A percentile compares a stretch with the other conserved stretches of the same genome.
phyloP scores from a whole-genome alignment of 2,113 vertebrate species.

The Rallus limicola region DNA sequence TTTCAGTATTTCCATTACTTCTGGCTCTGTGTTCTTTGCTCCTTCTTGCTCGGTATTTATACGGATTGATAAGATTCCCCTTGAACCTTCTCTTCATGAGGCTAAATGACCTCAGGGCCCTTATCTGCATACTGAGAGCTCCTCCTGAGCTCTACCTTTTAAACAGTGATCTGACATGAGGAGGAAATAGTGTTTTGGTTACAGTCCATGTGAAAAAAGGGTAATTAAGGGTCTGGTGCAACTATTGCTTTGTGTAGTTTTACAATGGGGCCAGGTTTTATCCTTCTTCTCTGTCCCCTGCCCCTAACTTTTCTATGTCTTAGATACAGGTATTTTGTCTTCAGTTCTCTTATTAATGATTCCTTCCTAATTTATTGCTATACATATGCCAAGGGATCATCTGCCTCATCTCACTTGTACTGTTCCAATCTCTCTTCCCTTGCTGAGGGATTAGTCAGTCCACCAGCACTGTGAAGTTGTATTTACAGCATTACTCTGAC shows the following conservation, averaged over 20 bases:
- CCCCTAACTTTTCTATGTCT: background rate
- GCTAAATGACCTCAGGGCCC: background rate
- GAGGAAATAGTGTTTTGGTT: background rate
- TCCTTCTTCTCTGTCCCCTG: background rate
- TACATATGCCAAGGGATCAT: background rate
- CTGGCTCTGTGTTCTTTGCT: background rate
- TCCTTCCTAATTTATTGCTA: background rate
- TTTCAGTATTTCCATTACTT: background rate
- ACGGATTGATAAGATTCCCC: background rate
- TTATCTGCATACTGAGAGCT: background rate
- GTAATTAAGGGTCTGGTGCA: background rate
- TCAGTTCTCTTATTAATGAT: background rate
- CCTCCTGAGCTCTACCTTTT: background rate
- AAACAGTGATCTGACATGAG: background rate
- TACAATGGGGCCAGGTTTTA: background rate
- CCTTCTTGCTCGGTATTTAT: background rate
- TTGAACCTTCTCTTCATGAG: background rate
- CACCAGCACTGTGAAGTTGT: background rate
- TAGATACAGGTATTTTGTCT: background rate
- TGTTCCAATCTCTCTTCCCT: background rate
- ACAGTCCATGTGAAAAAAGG: background rate
- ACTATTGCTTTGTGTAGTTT: background rate
- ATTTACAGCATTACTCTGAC: background rate
- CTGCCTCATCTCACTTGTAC: background rate
- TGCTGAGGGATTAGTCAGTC: background rate